These are phyloP conservation scores for Micrasema minimum DNA, from an alignment of 1,140 invertebrate species.

Conservation along the genomic window DNA sequence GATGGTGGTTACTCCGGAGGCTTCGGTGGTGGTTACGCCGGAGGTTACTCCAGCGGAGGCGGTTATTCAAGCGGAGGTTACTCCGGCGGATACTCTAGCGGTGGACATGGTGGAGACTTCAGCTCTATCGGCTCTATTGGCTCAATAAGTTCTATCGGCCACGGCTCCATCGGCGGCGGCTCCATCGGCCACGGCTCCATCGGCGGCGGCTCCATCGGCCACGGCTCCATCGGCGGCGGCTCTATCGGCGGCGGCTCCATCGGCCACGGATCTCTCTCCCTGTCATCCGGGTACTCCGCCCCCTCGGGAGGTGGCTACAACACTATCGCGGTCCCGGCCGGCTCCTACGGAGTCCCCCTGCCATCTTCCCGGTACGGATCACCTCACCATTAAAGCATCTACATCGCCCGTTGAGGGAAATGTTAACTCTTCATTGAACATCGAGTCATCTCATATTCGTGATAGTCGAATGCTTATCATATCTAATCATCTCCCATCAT, in stretches of 20 bases:
- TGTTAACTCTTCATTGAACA: background rate
- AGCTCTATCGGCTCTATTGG: conserved; percentile 46
- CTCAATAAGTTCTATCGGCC: conserved; percentile 48
- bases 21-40: conserved; percentile 46
- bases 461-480: conserved; percentile 45
- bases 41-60: conserved; percentile 55
- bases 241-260: conserved; percentile 51
- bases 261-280: conserved; percentile 34
- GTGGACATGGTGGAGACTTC: conserved; percentile 33
- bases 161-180: conserved; percentile 38
- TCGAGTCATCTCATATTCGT: conserved; percentile 44
- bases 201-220: conserved; percentile 56
- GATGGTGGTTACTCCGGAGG: conserved; percentile 61
- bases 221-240: background rate
- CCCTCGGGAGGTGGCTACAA: conserved; percentile 56
- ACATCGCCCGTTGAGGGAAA: background rate
- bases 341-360: conserved; percentile 64
- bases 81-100: conserved; percentile 57
- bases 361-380: conserved; percentile 62
- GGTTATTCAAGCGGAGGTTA: conserved; percentile 56
- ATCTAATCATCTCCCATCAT: conserved; percentile 45
- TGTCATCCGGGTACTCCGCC: conserved; percentile 56
- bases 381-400: conserved; percentile 60
- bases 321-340: conserved; percentile 63
- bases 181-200: conserved; percentile 54